Evolutionary conservation across 2,888 invertebrate genomes (phyloP).

Genomic region (Chrysopilus asiliformis): DNA sequence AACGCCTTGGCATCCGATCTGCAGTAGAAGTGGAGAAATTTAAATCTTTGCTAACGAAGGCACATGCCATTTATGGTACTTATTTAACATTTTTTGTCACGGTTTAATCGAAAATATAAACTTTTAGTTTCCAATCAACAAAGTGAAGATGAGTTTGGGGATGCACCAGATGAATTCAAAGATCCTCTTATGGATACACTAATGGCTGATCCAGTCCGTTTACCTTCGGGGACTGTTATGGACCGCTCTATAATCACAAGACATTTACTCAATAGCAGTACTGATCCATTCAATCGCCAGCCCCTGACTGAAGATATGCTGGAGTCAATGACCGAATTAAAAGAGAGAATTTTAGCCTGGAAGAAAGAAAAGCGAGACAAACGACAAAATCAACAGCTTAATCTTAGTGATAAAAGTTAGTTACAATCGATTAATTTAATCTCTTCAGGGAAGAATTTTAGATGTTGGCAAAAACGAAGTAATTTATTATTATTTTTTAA

Average conservation of each 20-base stretch:
- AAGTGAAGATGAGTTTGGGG: conserved; percentile 83
- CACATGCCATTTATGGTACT: conserved; percentile 56
- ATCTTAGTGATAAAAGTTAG: conserved; percentile 26
- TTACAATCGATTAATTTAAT: no score
- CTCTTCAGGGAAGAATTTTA: no score
- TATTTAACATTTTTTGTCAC: not conserved
- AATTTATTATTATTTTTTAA: no score
- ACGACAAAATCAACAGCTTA: conserved; percentile 21
- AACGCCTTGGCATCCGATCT: conserved; percentile 71
- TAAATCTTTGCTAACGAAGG: conserved; percentile 58
- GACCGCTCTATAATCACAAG: conserved; percentile 86
- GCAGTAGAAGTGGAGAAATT: conserved; percentile 76
- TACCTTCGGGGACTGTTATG: conserved; percentile 88
- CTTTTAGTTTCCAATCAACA: conserved; percentile 60
- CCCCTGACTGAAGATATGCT: conserved; percentile 89
- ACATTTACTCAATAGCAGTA: conserved; percentile 88
- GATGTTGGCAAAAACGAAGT: no score
- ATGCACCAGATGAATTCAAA: conserved; percentile 92
- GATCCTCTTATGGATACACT: conserved; percentile 96
- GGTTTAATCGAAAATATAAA: not conserved
- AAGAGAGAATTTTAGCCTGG: conserved; percentile 77
- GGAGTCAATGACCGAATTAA: conserved; percentile 73
- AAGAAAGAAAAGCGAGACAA: conserved; percentile 54
- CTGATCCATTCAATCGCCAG: conserved; percentile 96
- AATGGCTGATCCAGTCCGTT: conserved; percentile 87